Evolutionary conservation across 1,140 invertebrate genomes (phyloP).

Genomic region (Cydia strobilella): DNA sequence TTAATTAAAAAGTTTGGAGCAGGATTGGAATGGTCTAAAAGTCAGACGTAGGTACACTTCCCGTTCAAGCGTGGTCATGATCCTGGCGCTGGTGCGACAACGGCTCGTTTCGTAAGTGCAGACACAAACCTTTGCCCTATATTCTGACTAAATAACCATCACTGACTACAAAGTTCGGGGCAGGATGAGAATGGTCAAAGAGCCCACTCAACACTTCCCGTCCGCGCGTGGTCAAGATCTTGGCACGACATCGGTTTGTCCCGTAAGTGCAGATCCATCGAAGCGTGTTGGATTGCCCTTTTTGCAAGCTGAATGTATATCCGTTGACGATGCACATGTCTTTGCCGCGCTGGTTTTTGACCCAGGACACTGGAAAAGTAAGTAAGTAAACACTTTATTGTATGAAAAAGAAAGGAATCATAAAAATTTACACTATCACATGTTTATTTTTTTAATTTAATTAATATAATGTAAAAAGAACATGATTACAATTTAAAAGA

Average conservation of each 20-base stretch:
- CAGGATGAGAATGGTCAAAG: background rate
- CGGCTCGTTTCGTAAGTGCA: too few species aligned
- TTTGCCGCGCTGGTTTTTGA: background rate
- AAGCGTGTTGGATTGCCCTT: background rate
- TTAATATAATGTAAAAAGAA: too few species aligned
- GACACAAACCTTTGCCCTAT: background rate
- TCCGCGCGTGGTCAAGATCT: background rate
- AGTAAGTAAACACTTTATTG: too few species aligned
- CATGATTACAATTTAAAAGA: too few species aligned
- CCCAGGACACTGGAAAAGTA: conserved; percentile 11
- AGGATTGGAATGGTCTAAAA: background rate
- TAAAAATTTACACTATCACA: too few species aligned
- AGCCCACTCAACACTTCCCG: background rate
- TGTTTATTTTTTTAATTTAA: too few species aligned
- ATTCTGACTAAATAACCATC: background rate
- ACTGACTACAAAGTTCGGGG: background rate
- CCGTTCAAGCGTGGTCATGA: background rate
- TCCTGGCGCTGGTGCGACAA: background rate
- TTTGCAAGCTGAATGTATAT: background rate
- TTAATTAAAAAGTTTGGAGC: background rate
- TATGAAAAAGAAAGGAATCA: too few species aligned
- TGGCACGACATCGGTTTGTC: background rate
- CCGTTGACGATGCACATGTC: conserved; percentile 9
- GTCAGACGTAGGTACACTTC: too few species aligned
- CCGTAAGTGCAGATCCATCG: background rate